Evolutionary conservation across 2,888 invertebrate genomes (phyloP).

Genomic region (Coelogynopora nodosa): DNA sequence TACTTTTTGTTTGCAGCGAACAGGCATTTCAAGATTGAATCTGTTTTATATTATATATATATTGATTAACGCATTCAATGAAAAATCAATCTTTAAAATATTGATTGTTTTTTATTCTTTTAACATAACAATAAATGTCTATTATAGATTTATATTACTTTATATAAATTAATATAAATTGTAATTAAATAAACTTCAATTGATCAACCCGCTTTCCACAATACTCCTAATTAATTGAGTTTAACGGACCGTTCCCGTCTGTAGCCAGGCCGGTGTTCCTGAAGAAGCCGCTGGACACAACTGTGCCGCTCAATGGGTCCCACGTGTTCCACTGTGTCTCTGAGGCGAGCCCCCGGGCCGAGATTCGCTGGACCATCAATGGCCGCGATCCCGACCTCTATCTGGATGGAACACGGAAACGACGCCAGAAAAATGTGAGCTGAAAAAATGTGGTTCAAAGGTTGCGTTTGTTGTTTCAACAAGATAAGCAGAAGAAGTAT

Average conservation of each 20-base stretch:
- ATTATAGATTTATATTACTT: background rate
- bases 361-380: constrained; percentile 90
- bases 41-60: no score
- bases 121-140: background rate
- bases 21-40: no score
- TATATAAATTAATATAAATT: background rate
- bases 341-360: constrained; percentile 79
- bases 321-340: constrained; percentile 80
- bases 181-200: background rate
- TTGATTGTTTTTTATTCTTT: no score
- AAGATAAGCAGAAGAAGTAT: no score
- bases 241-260: background rate
- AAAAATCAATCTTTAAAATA: no score
- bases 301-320: constrained; percentile 82
- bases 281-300: constrained; percentile 71
- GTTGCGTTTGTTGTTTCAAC: no score
- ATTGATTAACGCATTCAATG: no score
- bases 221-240: background rate
- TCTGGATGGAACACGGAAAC: constrained; percentile 42
- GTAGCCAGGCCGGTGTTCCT: constrained; percentile 34
- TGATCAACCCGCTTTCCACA: background rate
- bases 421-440: constrained; percentile 63
- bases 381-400: constrained; percentile 63
- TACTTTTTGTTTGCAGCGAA: no score
- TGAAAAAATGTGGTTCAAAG: no score